Base-by-base conservation (phyloP, 2,888 invertebrate species). In the Acanthosoma haemorrhoidale region DNA sequence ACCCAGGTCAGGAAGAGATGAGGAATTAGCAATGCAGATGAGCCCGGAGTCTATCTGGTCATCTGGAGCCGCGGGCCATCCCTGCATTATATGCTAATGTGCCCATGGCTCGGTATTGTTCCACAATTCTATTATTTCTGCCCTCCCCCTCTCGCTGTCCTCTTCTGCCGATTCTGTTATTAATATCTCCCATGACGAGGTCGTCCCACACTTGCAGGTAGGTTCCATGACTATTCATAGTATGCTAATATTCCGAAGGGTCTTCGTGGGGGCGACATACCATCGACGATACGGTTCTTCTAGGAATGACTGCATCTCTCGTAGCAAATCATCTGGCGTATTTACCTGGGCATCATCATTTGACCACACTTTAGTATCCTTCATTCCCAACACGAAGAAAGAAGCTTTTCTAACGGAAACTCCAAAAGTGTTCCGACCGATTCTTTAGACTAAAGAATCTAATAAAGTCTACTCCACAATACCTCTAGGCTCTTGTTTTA, bases 111-210 rank as follows among this genome's bases (percentile, higher is more conserved):
- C 61, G 61, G 61, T 61, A 61, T 61, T 61, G 61, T 61, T 61
- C 61, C 61, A 61, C 61, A 61, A 61, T 61, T 61, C 61, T 61
- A 61, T 61, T 61, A 61, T 61, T 61, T 61, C 51, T 51, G 51
- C 29, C 51, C 51, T 25, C 51, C 18, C 29, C 25, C 25, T 21
- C 51, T 25, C 21, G 25, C 29, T 51, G 51, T 51, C 29, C 25
- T n/a, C 25, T 25, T 51, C n/a, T 51, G 51, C 51, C 51, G 51
- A 51, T 51, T 51, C 51, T 51, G 51, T 51, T 51, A 51, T 51
- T 51, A 51, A 51, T 51, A 51, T 51, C 51, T 51, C 25, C 51
- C 51, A 25, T 51, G 51, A 51, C 51, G 51, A 51, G 51, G 51
- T 21, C 21, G 25, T 25, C 51, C 51, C 51, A 51, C 51, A 51